Conservation (phyloP, 2,888 invertebrate genomes). For the Ceriagrion tenellum region DNA sequence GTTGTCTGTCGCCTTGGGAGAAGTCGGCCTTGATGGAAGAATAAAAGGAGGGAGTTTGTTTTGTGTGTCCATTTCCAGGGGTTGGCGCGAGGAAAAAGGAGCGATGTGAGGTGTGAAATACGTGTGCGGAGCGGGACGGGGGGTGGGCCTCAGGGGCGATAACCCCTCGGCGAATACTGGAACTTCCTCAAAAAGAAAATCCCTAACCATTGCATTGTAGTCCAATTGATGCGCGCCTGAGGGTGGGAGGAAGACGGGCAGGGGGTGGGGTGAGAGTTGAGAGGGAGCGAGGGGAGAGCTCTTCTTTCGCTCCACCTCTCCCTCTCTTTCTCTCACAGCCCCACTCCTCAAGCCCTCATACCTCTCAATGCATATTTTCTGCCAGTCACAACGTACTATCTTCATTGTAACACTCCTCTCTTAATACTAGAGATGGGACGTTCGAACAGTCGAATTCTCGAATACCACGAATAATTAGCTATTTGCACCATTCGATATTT, state of each 20-base stretch:
- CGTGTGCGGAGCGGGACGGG: background rate
- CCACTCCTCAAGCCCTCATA: background rate
- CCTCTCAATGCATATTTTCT: background rate
- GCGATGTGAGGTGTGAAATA: background rate
- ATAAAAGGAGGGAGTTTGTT: background rate
- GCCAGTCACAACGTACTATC: background rate
- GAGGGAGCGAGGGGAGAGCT: background rate
- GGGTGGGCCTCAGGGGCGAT: background rate
- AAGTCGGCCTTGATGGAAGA: background rate
- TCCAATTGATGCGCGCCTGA: constrained; percentile 41
- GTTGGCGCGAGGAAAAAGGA: background rate
- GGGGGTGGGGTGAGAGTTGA: background rate
- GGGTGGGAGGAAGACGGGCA: background rate
- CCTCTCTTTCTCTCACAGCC: background rate
- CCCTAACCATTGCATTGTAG: constrained; percentile 43
- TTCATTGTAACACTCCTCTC: no score
- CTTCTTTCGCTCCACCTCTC: background rate
- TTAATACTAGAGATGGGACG: no score
- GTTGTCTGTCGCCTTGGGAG: background rate
- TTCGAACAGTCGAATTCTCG: no score
- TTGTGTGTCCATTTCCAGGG: background rate
- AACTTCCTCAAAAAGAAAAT: constrained; percentile 34
- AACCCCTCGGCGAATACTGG: background rate
- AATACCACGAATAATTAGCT: no score
- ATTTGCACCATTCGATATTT: no score